These are phyloP conservation scores for Colletes latitarsis DNA, from an alignment of 1,140 invertebrate species.

Conservation along the genomic window DNA sequence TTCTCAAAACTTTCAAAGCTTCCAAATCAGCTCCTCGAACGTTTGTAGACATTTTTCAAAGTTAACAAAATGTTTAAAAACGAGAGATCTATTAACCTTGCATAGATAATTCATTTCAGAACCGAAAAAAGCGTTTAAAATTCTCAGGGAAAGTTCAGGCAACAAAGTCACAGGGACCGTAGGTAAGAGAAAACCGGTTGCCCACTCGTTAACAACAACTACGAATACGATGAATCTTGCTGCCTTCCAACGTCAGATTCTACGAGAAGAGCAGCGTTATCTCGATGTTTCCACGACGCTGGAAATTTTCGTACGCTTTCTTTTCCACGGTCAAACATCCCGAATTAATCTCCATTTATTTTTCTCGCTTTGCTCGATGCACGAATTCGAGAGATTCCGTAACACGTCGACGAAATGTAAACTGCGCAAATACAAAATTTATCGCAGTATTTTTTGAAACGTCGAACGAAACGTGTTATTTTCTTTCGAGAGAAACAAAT, in stretches of 20 bases:
- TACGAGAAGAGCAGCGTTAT: not conserved
- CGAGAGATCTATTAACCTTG: no score
- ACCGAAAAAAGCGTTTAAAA: slow-evolving; percentile 11
- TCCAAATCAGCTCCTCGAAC: no score
- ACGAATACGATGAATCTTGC: slow-evolving; percentile 7
- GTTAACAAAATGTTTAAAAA: no score
- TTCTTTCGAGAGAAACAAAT: no score
- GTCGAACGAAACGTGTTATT: not conserved
- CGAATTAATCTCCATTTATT: not conserved
- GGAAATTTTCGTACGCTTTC: not conserved
- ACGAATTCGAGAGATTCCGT: no score
- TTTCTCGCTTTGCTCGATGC: not conserved
- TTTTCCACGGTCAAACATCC: not conserved
- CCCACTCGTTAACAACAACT: slow-evolving; percentile 10
- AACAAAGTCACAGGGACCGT: not conserved
- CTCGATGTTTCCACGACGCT: not conserved
- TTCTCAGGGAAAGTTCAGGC: slow-evolving; percentile 36
- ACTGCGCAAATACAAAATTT: no score
- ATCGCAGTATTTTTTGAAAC: no score
- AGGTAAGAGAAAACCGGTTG: slow-evolving; percentile 19
- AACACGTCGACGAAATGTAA: no score
- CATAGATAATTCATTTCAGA: not conserved
- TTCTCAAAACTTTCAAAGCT: no score
- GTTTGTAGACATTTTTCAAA: no score
- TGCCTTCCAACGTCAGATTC: slow-evolving; percentile 4